phyloP scores from a whole-genome alignment of 1,140 invertebrate genomes.

The Nebria ingens region DNA sequence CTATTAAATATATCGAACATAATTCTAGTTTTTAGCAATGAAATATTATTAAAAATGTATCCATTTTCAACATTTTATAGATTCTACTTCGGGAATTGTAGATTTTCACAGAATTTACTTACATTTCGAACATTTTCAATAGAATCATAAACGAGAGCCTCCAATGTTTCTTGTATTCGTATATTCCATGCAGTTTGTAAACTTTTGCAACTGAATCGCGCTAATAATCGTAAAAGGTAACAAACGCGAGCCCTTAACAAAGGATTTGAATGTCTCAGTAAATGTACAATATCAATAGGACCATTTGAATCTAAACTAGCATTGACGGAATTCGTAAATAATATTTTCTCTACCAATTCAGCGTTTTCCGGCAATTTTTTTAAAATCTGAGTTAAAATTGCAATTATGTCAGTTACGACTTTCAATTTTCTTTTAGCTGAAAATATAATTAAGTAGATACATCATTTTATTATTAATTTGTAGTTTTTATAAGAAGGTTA shows the following conservation, averaged over 20 bases:
- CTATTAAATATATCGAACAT: too few relatives aligned
- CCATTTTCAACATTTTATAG: not conserved
- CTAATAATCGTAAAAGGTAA: slow-evolving; percentile 52
- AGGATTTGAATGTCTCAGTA: slow-evolving; percentile 50
- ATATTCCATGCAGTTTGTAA: slow-evolving; percentile 54
- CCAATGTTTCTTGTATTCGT: slow-evolving; percentile 40
- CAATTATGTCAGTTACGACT: slow-evolving; percentile 54
- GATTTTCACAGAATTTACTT: slow-evolving; percentile 23
- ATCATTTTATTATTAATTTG: not conserved
- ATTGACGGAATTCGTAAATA: slow-evolving; percentile 38
- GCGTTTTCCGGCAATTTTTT: slow-evolving; percentile 62
- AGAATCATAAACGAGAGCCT: slow-evolving; percentile 40
- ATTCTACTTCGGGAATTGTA: too few relatives aligned
- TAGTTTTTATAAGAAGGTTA: too few relatives aligned
- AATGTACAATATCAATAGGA: slow-evolving; percentile 42
- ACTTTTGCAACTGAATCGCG: slow-evolving; percentile 47
- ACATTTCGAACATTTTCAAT: slow-evolving; percentile 41
- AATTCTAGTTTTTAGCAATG: too few relatives aligned
- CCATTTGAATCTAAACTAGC: slow-evolving; percentile 17
- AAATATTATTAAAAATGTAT: too few relatives aligned
- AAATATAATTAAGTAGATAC: slow-evolving; percentile 27
- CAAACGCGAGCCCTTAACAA: slow-evolving; percentile 52
- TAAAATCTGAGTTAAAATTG: slow-evolving; percentile 63
- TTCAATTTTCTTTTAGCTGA: slow-evolving; percentile 47
- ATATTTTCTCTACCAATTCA: slow-evolving; percentile 59